Evolutionary conservation across 1,140 invertebrate genomes (phyloP), one percentile per base, ranked within the genome.

Genomic region (Neotoxoptera formosana): DNA sequence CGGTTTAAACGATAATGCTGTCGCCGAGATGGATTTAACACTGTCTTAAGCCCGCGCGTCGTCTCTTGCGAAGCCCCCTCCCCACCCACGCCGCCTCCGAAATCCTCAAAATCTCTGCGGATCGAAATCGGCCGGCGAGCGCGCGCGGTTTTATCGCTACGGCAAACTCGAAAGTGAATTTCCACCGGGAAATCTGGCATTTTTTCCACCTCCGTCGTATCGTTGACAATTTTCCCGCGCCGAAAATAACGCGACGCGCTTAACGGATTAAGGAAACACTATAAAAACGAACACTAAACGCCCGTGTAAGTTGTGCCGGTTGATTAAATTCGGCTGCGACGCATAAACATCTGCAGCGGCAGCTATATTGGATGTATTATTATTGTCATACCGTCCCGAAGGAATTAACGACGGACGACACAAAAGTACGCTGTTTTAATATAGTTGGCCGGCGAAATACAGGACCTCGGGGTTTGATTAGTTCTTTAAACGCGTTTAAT

Each of bases 21-120:
- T 86, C 41, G 23, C 45, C 23, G 45, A 30, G 25, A 47, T 47
- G 84, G 45, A 86, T 86, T 47, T 86, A 86, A 45, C 17, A n/a
- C n/a, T n/a, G 47, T 45, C 41, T n/a, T 86, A 30, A 45, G 60
- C 41, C 23, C 23, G 51, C 23, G 51, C 20, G 25, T 48, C n/a
- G 45, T 86, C 25, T 86, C 47, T 9, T 3, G 23, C 30, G 41
- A 41, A n/a, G n/a, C 3, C 3, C 1, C 51, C 0, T 2, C 17
- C 0, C 7, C 25, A 3, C 4, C 2, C 83, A 0, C 4, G 1
- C 3, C 21, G 0, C 51, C 9, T 14, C 14, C 14, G 11, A 84
- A 86, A 25, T 41, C 36, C 9, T 86, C 25, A 41, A 41, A 11
- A 45, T 41, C n/a, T 23, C 14, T n/a, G n/a, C 17, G 41, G 21